Conservation (phyloP, 2,888 invertebrate species). For the Thyatira batis region DNA sequence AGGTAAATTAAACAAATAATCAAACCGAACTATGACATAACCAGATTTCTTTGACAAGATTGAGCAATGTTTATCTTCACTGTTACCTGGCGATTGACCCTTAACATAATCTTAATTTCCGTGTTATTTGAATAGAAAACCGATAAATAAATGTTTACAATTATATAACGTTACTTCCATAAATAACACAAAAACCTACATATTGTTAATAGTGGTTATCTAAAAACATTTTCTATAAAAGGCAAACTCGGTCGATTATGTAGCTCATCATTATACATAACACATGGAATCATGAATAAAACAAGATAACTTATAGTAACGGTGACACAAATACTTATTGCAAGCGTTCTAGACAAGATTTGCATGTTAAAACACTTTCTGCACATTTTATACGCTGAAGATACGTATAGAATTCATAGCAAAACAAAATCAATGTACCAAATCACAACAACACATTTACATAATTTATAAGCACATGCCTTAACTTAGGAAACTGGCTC, state of each 20-base stretch:
- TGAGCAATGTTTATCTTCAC: background rate
- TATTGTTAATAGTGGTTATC: background rate
- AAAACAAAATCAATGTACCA: background rate
- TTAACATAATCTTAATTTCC: background rate
- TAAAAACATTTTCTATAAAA: background rate
- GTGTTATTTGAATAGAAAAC: background rate
- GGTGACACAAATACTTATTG: slow-evolving; percentile 21
- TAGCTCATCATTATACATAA: background rate
- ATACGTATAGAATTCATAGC: background rate
- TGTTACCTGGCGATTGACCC: background rate
- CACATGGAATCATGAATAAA: slow-evolving; percentile 1
- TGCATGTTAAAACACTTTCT: background rate
- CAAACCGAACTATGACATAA: background rate
- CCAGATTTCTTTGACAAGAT: background rate
- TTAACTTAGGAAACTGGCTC: too few relatives aligned
- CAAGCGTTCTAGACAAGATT: slow-evolving; percentile 16
- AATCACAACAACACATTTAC: too few relatives aligned
- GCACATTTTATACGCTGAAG: background rate
- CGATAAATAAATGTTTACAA: background rate
- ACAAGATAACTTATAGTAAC: slow-evolving; percentile 4
- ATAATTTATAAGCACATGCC: too few relatives aligned
- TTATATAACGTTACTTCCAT: background rate
- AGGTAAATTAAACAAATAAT: slow-evolving; percentile 65
- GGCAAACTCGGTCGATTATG: background rate
- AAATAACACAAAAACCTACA: background rate